These are phyloP conservation scores for Dipodomys merriami DNA, from an alignment of 2,113 vertebrate genomes.

Conservation along the genomic window DNA sequence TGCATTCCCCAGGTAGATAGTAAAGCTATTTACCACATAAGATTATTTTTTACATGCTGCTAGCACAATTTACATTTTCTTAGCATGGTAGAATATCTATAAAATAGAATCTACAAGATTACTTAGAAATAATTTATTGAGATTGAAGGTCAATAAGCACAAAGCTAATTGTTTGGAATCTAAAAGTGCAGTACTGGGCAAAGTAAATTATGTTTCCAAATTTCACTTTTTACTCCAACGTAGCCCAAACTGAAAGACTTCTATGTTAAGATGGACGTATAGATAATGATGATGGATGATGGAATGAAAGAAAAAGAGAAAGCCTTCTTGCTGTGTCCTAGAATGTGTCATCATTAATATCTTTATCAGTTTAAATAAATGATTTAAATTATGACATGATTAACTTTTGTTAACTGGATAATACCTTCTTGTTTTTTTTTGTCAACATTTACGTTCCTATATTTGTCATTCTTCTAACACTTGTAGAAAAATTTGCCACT, in stretches of 20 bases:
- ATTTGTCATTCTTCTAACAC: neutral
- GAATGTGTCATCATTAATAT: neutral
- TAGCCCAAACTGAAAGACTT: neutral
- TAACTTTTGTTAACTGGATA: neutral
- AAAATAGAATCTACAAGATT: neutral
- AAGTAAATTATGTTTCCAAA: neutral
- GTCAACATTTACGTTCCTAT: neutral
- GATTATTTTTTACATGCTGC: neutral
- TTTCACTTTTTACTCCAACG: neutral
- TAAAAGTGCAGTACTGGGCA: neutral
- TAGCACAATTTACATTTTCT: neutral
- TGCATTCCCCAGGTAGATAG: neutral
- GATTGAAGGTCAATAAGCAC: neutral
- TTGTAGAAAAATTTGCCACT: neutral
- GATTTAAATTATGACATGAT: neutral
- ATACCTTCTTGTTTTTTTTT: neutral
- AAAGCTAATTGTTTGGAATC: neutral
- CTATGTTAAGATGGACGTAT: rapidly evolving
- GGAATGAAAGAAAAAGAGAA: neutral
- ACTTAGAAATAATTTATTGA: neutral
- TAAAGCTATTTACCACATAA: neutral
- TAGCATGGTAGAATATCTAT: neutral
- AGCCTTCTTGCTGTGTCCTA: neutral
- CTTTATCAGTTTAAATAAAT: neutral
- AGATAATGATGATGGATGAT: neutral